phyloP scores from a whole-genome alignment of 2,888 invertebrate species.

The Trypoxylon attenuatum region DNA sequence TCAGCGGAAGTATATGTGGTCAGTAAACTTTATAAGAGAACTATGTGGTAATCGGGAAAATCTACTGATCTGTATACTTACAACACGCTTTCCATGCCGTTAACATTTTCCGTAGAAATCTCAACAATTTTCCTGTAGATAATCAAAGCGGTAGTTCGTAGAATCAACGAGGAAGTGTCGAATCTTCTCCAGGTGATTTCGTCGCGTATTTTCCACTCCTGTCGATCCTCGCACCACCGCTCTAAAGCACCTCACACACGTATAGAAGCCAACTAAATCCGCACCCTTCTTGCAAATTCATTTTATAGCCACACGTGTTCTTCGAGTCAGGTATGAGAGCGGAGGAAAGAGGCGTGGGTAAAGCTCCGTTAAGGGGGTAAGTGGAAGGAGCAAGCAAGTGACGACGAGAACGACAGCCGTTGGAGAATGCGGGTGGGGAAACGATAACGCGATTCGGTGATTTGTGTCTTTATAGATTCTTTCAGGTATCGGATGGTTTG shows the following conservation, averaged over 20 bases:
- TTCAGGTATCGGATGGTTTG: neutral
- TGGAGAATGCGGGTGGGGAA: constrained; percentile 4
- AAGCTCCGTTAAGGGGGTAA: constrained; percentile 2
- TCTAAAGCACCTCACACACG: constrained; percentile 21
- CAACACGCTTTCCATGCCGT: constrained; percentile 58
- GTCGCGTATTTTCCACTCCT: too few relatives aligned
- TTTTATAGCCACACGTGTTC: constrained; percentile 61
- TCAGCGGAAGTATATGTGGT: too few relatives aligned
- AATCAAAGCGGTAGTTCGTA: neutral
- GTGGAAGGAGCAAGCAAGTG: constrained; percentile 30
- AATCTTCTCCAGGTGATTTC: too few relatives aligned
- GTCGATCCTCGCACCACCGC: too few relatives aligned
- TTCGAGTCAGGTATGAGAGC: constrained; percentile 19
- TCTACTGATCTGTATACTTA: constrained; percentile 56
- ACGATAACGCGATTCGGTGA: constrained; percentile 24
- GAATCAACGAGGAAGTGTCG: neutral
- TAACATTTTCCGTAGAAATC: constrained; percentile 45
- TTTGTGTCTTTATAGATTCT: constrained; percentile 7
- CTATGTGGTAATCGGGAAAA: too few relatives aligned
- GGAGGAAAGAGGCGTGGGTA: constrained; percentile 41
- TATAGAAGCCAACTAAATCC: constrained; percentile 62
- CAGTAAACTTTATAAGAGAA: too few relatives aligned
- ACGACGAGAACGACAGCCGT: constrained; percentile 3
- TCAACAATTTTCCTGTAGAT: too few relatives aligned
- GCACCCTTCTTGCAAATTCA: constrained; percentile 56